These are phyloP conservation scores for Hippocampus zosterae DNA, from an alignment of 2,113 vertebrate genomes.

Conservation along the genomic window DNA sequence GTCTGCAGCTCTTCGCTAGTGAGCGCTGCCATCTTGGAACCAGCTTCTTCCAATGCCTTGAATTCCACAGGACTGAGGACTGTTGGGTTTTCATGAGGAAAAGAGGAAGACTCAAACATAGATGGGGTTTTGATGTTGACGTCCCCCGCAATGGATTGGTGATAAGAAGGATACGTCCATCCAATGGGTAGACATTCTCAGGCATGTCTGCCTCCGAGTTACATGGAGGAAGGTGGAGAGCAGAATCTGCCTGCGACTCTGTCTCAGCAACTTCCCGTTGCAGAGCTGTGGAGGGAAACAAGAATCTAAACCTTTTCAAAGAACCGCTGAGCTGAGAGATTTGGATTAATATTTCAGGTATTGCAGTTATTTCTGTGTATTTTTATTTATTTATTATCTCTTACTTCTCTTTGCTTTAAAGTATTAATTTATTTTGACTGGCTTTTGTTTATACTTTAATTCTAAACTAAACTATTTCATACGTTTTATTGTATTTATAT, in stretches of 20 bases:
- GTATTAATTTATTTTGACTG: background rate
- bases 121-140: background rate
- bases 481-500: too few species aligned
- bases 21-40: conserved; percentile 70
- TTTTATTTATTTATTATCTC: background rate
- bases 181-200: conserved; percentile 82
- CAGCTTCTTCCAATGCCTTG: conserved; percentile 70
- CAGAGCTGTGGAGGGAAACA: conserved; percentile 68
- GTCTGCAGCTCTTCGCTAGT: conserved; percentile 75
- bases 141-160: conserved; percentile 48
- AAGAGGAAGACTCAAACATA: background rate
- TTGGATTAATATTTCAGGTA: background rate
- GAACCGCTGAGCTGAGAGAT: background rate
- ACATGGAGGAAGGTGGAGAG: conserved; percentile 79
- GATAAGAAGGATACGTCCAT: conserved; percentile 95
- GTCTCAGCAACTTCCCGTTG: conserved; percentile 74
- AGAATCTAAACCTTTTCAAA: background rate
- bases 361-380: background rate
- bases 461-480: too few species aligned
- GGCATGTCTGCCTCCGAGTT: conserved; percentile 69
- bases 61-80: conserved; percentile 82
- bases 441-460: background rate
- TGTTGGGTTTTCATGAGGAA: conserved; percentile 66
- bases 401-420: background rate
- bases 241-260: conserved; percentile 65